phyloP scores from a whole-genome alignment of 1,140 invertebrate species.

The Brachionus angularis region DNA sequence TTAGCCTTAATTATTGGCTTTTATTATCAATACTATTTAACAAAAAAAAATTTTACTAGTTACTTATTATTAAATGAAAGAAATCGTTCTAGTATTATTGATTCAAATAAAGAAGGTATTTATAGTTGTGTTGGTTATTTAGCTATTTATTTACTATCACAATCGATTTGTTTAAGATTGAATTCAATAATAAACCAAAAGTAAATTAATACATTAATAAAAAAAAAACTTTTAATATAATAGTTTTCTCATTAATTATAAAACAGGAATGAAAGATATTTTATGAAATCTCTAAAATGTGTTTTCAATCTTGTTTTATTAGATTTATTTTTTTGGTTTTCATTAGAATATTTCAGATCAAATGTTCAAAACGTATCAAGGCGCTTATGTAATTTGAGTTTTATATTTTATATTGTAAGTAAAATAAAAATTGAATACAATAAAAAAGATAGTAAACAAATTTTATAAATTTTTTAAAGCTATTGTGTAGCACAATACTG shows the following conservation, averaged over 20 bases:
- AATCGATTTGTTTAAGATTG: constrained; percentile 9
- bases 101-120: constrained; percentile 83
- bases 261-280: background rate
- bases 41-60: constrained; percentile 62
- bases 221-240: background rate
- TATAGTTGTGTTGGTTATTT: constrained; percentile 77
- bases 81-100: constrained; percentile 64
- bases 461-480: background rate
- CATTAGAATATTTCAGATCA: constrained; percentile 1
- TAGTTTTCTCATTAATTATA: background rate
- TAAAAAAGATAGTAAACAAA: background rate
- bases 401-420: constrained; percentile 7
- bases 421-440: background rate
- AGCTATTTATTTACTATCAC: constrained; percentile 68
- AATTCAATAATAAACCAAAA: constrained; percentile 1
- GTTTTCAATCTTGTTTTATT: background rate
- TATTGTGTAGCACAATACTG: constrained; percentile 12
- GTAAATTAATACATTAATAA: background rate
- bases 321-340: constrained; percentile 1
- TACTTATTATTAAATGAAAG: constrained; percentile 67
- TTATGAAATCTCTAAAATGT: background rate
- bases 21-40: constrained; percentile 69
- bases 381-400: constrained; percentile 30
- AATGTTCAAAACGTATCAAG: constrained; percentile 22
- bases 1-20: constrained; percentile 61